A percentile compares a stretch with the other conserved stretches of the same genome.
These are phyloP conservation scores for Gorsachius magnificus DNA, from an alignment of 2,797 vertebrate species.

Conservation along the genomic window DNA sequence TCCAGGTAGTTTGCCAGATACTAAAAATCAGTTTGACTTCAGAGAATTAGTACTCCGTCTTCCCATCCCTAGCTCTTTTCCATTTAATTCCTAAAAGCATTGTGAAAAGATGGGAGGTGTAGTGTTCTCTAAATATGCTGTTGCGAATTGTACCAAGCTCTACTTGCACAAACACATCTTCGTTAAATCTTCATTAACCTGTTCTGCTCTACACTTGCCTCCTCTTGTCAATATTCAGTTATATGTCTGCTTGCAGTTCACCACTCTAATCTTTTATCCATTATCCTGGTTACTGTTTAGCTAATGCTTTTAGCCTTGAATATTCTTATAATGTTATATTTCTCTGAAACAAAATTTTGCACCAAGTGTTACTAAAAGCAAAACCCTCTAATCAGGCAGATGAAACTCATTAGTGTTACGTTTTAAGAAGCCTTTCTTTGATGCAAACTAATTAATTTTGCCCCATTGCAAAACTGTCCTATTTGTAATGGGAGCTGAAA, in stretches of 20 bases:
- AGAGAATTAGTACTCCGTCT: background rate
- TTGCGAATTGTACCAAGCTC: background rate
- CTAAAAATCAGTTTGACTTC: background rate
- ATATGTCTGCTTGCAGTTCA: background rate
- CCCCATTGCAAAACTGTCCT: conserved; percentile 22
- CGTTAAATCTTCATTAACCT: background rate
- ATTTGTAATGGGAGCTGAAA: conserved; percentile 46
- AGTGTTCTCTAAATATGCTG: background rate
- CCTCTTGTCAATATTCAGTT: background rate
- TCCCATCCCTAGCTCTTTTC: background rate
- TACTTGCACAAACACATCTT: background rate
- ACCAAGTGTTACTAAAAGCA: conserved; percentile 23
- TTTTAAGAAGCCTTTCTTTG: conserved; percentile 61
- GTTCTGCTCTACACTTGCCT: background rate
- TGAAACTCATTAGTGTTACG: conserved; percentile 35
- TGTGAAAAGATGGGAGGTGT: background rate
- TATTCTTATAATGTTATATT: conserved; percentile 5
- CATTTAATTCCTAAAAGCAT: background rate
- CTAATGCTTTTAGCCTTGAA: conserved; percentile 12
- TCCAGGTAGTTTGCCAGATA: background rate
- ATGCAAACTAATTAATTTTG: conserved; percentile 56
- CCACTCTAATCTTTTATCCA: background rate
- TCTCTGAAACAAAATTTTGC: conserved; percentile 24
- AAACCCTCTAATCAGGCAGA: conserved; percentile 44
- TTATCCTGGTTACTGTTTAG: background rate